These are phyloP conservation scores for Philotrypesis tridentata DNA, from an alignment of 1,140 invertebrate species.

Conservation along the genomic window DNA sequence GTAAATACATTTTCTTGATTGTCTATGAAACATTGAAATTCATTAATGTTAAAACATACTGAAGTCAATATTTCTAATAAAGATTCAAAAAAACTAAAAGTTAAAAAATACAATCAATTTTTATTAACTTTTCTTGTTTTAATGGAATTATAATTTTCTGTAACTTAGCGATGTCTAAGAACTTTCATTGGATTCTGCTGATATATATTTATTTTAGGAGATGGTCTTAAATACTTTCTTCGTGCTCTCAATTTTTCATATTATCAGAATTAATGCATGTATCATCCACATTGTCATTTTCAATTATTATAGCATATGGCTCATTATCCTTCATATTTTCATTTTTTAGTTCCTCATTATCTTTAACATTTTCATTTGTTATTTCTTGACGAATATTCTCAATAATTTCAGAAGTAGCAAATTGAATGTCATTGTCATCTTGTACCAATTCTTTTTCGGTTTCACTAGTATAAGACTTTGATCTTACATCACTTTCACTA, in stretches of 20 bases:
- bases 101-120: neutral
- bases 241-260: neutral
- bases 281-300: neutral
- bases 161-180: neutral
- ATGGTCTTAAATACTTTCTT: slow-evolving; percentile 4
- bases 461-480: slow-evolving; percentile 14
- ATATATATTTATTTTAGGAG: neutral
- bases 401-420: neutral
- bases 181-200: neutral
- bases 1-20: neutral
- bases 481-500: neutral
- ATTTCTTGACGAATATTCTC: too few relatives aligned
- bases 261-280: neutral
- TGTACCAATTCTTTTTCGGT: neutral
- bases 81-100: neutral
- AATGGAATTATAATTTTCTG: neutral
- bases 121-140: neutral
- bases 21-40: slow-evolving; percentile 16
- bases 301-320: neutral
- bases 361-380: too few relatives aligned
- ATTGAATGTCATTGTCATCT: neutral
- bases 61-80: slow-evolving; percentile 12
- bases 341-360: neutral
- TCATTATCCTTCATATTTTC: neutral
- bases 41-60: slow-evolving; percentile 5